A percentile compares a stretch with the other conserved stretches of the same genome.
phyloP scores from a whole-genome alignment of 2,888 invertebrate species.

The Agrochola lota region DNA sequence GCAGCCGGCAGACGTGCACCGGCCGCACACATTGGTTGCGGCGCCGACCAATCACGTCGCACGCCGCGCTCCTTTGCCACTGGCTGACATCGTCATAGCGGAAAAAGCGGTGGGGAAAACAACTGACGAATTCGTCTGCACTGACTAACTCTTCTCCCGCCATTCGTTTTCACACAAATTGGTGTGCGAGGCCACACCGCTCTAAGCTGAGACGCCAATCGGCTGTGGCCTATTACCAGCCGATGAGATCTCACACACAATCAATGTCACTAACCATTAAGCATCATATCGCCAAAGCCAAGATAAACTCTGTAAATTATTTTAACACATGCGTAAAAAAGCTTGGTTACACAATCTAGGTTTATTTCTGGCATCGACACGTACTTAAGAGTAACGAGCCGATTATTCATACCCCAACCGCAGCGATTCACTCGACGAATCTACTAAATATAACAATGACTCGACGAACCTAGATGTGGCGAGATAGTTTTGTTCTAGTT shows the following conservation, averaged over 20 bases:
- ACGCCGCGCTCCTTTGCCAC: constrained; percentile 75
- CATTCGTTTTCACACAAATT: constrained; percentile 81
- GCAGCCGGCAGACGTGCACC: constrained; percentile 78
- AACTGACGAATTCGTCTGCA: constrained; percentile 79
- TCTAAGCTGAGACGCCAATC: constrained; percentile 79
- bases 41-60: constrained; percentile 78
- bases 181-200: constrained; percentile 81
- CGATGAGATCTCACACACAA: constrained; percentile 60
- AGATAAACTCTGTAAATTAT: constrained; percentile 15
- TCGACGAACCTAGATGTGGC: constrained; percentile 28
- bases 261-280: constrained; percentile 53
- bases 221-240: constrained; percentile 71
- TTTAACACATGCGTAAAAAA: not conserved
- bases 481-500: constrained; percentile 26
- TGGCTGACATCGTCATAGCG: constrained; percentile 75
- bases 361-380: constrained; percentile 44
- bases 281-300: not conserved
- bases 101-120: constrained; percentile 87
- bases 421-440: constrained; percentile 39
- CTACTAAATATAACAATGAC: constrained; percentile 57
- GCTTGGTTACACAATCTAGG: not conserved
- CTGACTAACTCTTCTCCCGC: constrained; percentile 76
- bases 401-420: constrained; percentile 29
- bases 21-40: constrained; percentile 80
- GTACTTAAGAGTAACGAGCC: constrained; percentile 18